Percentiles rank a stretch among this genome's conserved stretches.
These are phyloP conservation scores for Metridium senile DNA, from an alignment of 92 coral and sea anemone genomes.

Conservation along the genomic window DNA sequence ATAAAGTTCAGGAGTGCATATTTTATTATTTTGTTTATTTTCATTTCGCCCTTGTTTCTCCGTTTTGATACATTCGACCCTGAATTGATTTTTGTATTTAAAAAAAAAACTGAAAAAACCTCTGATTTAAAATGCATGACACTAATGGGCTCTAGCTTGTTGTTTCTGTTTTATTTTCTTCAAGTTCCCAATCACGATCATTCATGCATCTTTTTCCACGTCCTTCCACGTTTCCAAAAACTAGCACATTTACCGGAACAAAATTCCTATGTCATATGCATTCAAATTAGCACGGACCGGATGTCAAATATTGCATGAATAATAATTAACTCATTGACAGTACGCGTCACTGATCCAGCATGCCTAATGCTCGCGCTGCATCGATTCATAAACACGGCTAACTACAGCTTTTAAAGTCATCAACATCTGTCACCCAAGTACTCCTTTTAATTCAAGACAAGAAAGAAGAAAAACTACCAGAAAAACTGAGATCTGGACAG, in stretches of 20 bases:
- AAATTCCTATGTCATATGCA: slow-evolving; percentile 1
- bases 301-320: neutral
- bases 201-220: neutral
- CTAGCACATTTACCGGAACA: neutral
- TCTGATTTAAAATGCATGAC: too few relatives aligned
- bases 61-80: too few relatives aligned
- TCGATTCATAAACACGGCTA: slow-evolving; percentile 1
- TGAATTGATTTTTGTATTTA: too few relatives aligned
- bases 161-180: too few relatives aligned
- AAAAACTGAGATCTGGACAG: neutral
- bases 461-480: neutral
- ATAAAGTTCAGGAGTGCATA: too few relatives aligned
- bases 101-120: too few relatives aligned
- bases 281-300: slow-evolving; percentile 5
- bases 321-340: neutral
- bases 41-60: too few relatives aligned
- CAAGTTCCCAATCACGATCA: too few relatives aligned
- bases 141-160: too few relatives aligned
- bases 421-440: neutral
- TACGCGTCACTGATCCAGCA: slow-evolving; percentile 6
- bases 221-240: neutral
- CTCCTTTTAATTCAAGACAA: neutral
- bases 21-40: too few relatives aligned
- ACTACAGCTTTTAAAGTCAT: neutral
- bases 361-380: slow-evolving; percentile 12